Evolutionary conservation across 2,797 vertebrate species (phyloP).

Genomic region (Miichthys miiuy): DNA sequence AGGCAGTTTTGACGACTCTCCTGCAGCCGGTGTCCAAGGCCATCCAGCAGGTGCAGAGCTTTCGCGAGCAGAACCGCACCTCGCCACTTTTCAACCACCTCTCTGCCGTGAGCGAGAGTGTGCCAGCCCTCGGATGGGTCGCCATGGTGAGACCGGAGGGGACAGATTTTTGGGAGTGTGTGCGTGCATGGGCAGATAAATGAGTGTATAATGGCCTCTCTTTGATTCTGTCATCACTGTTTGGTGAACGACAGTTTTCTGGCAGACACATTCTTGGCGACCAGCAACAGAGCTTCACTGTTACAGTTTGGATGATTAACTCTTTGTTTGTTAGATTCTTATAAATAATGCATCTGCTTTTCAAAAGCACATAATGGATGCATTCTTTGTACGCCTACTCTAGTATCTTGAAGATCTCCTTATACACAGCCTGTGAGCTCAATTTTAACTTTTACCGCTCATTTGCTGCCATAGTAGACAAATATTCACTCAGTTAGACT

Average conservation of each 20-base stretch:
- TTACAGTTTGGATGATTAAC: slow-evolving; percentile 43
- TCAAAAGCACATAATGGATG: slow-evolving; percentile 4
- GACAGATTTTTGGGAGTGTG: slow-evolving; percentile 1
- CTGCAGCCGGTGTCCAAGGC: slow-evolving; percentile 91
- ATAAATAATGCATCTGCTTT: slow-evolving; percentile 52
- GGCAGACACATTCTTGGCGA: slow-evolving; percentile 20
- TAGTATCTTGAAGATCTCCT: neutral
- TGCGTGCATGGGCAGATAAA: slow-evolving; percentile 11
- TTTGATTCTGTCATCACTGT: slow-evolving; percentile 55
- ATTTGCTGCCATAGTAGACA: neutral
- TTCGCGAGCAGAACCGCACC: slow-evolving; percentile 93
- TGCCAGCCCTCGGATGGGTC: slow-evolving; percentile 95
- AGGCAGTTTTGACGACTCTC: slow-evolving; percentile 85
- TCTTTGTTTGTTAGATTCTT: slow-evolving; percentile 25
- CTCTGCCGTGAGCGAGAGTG: slow-evolving; percentile 95
- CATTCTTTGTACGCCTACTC: slow-evolving; percentile 5
- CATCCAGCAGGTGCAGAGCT: slow-evolving; percentile 90
- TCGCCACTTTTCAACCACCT: slow-evolving; percentile 94
- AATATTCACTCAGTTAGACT: neutral
- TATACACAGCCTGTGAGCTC: neutral
- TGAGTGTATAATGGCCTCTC: slow-evolving; percentile 21
- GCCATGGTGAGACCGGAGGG: slow-evolving; percentile 88
- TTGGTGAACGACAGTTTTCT: slow-evolving; percentile 45
- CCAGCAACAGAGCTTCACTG: slow-evolving; percentile 54
- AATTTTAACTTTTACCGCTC: neutral